phyloP scores from a whole-genome alignment of 2,888 invertebrate species.

The Melangyna quadrimaculata region DNA sequence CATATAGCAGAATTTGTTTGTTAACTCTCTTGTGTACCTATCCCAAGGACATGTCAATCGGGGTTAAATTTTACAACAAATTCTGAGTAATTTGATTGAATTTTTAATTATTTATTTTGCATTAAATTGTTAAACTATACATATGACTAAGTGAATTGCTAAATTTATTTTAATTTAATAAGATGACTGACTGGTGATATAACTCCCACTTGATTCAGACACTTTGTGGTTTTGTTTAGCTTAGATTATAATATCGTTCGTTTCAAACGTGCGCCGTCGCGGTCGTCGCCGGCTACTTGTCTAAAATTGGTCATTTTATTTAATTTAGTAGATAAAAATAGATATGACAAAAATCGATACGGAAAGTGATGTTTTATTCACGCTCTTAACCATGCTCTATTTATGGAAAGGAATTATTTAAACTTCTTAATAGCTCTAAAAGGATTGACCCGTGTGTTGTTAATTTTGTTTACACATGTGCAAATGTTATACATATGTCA shows the following conservation, averaged over 20 bases:
- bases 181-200: slow-evolving; percentile 37
- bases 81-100: slow-evolving; percentile 11
- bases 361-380: too few species aligned
- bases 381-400: too few species aligned
- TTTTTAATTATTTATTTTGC: not conserved
- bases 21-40: slow-evolving; percentile 14
- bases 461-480: too few species aligned
- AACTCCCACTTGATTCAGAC: slow-evolving; percentile 30
- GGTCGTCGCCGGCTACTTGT: not conserved
- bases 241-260: not conserved
- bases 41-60: slow-evolving; percentile 23
- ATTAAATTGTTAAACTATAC: slow-evolving; percentile 18
- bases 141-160: slow-evolving; percentile 53
- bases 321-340: slow-evolving; percentile 24
- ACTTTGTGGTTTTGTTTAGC: not conserved
- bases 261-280: not conserved
- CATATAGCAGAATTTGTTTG: not conserved
- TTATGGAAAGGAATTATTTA: too few species aligned
- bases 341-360: slow-evolving; percentile 3
- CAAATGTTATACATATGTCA: too few species aligned
- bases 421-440: too few species aligned
- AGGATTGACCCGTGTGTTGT: too few species aligned
- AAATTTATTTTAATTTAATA: slow-evolving; percentile 38
- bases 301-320: slow-evolving; percentile 11
- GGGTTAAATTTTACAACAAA: not conserved